Evolutionary conservation across 2,888 invertebrate genomes (phyloP).

Genomic region (Nemotelus nigrinus): DNA sequence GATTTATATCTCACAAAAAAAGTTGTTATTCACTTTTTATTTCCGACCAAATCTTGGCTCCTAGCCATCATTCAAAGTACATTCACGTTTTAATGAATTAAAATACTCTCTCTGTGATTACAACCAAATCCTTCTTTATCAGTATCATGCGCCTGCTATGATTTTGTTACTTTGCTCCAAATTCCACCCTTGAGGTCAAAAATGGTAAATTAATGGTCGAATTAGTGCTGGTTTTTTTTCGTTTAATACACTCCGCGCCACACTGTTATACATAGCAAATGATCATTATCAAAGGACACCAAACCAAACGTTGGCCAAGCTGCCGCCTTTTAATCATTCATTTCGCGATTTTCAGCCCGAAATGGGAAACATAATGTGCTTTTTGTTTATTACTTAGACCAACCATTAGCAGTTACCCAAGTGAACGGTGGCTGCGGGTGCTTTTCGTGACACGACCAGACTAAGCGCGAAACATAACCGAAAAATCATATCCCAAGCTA

Average conservation of each 20-base stretch:
- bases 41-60: too few relatives aligned
- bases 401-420: conserved; percentile 9
- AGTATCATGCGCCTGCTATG: too few relatives aligned
- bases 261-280: background rate
- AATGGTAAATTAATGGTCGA: conserved; percentile 1
- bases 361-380: conserved; percentile 4
- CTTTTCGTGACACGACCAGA: background rate
- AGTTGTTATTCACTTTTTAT: too few relatives aligned
- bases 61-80: too few relatives aligned
- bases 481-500: conserved; percentile 27
- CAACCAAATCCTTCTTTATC: too few relatives aligned
- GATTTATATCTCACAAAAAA: too few relatives aligned
- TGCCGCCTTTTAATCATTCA: conserved; percentile 23
- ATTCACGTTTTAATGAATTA: too few relatives aligned
- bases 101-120: too few relatives aligned
- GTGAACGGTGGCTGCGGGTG: background rate
- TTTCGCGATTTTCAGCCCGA: conserved; percentile 1
- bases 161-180: background rate
- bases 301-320: background rate
- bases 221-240: background rate
- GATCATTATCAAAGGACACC: background rate
- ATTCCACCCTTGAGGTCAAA: conserved; percentile 13
- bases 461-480: background rate
- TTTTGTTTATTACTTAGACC: background rate
- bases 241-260: conserved; percentile 1